Conservation (phyloP, 2,888 invertebrate species). For the Parnassius mnemosyne region DNA sequence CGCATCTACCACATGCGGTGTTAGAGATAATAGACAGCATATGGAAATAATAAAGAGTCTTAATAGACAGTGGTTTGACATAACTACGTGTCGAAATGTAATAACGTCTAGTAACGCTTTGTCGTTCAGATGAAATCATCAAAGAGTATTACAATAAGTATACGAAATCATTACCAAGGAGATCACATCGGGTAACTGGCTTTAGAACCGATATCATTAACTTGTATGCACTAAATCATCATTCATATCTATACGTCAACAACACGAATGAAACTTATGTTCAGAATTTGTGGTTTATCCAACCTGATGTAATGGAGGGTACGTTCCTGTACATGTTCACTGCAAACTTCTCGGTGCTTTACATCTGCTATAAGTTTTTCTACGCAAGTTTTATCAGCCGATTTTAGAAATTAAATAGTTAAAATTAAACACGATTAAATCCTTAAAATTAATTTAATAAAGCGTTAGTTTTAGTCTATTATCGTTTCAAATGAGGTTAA, state of each 20-base stretch:
- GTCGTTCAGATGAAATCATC: constrained; percentile 34
- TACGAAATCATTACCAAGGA: constrained; percentile 33
- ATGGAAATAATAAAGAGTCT: constrained; percentile 41
- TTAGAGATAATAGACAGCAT: constrained; percentile 32
- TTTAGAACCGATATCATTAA: constrained; percentile 44
- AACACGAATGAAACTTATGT: not conserved
- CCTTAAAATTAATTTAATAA: too few relatives aligned
- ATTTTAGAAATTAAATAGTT: too few relatives aligned
- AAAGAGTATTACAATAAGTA: too few relatives aligned
- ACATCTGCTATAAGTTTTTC: too few relatives aligned
- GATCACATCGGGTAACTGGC: constrained; percentile 43
- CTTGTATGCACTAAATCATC: constrained; percentile 50
- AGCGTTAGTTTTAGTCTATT: too few relatives aligned
- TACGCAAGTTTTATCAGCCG: too few relatives aligned
- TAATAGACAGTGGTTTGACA: constrained; percentile 39
- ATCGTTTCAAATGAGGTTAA: too few relatives aligned
- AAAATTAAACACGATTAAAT: too few relatives aligned
- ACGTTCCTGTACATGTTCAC: too few relatives aligned
- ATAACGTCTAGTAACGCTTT: constrained; percentile 38
- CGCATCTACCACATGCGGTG: constrained; percentile 31
- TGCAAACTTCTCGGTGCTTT: too few relatives aligned
- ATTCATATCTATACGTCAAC: constrained; percentile 1
- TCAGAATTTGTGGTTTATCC: too few relatives aligned
- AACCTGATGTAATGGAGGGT: too few relatives aligned
- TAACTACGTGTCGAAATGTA: constrained; percentile 39